phyloP scores from a whole-genome alignment of 2,797 vertebrate genomes.

The Sarcophilus harrisii region DNA sequence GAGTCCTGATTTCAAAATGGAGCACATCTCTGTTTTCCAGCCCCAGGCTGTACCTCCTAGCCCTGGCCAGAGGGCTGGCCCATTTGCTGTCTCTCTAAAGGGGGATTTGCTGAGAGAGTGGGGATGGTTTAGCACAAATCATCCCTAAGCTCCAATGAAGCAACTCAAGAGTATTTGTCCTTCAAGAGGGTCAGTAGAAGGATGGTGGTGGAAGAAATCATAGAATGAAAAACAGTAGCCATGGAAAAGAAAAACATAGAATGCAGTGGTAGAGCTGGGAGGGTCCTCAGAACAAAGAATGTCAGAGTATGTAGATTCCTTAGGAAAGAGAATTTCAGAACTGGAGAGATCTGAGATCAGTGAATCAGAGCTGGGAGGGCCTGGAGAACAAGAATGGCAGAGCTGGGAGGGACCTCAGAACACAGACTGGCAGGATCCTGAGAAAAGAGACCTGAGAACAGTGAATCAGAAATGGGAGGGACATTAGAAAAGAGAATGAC shows the following conservation, averaged over 20 bases:
- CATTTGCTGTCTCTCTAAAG: background rate
- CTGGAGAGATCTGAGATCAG: too few relatives aligned
- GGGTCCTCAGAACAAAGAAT: background rate
- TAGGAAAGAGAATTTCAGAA: too few relatives aligned
- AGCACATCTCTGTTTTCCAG: slow-evolving; percentile 46
- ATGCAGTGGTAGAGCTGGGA: background rate
- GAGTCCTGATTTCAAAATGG: background rate
- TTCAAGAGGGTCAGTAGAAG: background rate
- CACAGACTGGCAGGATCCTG: too few relatives aligned
- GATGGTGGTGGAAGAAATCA: background rate
- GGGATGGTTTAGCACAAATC: background rate
- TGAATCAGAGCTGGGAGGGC: too few relatives aligned
- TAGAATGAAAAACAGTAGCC: background rate
- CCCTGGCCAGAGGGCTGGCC: background rate
- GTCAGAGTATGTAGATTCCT: background rate
- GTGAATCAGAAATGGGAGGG: background rate
- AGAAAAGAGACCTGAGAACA: too few relatives aligned
- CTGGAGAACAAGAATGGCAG: too few relatives aligned
- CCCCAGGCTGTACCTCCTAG: background rate
- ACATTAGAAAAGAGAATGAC: too few relatives aligned
- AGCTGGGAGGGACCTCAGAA: too few relatives aligned
- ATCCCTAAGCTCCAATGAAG: background rate
- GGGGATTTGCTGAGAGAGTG: background rate
- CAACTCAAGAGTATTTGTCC: background rate
- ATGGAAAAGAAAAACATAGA: background rate